Evolutionary conservation across 2,113 vertebrate genomes (phyloP).

Genomic region (Shinisaurus crocodilurus): DNA sequence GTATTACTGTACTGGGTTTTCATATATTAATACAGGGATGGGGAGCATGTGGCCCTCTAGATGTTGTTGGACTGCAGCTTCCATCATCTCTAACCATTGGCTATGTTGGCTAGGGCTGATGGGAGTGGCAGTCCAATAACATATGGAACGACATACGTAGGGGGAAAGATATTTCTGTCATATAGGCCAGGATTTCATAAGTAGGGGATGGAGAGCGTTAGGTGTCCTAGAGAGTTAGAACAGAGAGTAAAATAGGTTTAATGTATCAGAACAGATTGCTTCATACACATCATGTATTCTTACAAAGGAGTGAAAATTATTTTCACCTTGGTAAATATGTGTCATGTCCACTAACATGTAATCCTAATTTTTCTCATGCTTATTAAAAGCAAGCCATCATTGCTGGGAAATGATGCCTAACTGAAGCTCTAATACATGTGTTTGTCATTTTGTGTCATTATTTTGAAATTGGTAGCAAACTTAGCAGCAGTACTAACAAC

Average conservation of each 20-base stretch:
- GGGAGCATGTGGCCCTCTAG: too few relatives aligned
- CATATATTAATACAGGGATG: too few relatives aligned
- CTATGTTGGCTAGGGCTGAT: too few relatives aligned
- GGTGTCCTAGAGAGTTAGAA: neutral
- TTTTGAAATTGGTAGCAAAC: constrained; percentile 4
- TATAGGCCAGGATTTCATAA: neutral
- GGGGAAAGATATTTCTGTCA: too few relatives aligned
- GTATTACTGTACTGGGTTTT: too few relatives aligned
- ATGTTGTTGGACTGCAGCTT: too few relatives aligned
- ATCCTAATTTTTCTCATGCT: neutral
- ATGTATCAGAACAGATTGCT: neutral
- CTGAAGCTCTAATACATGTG: neutral
- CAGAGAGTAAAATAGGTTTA: neutral
- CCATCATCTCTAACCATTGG: too few relatives aligned
- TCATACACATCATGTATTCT: too few relatives aligned
- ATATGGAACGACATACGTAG: too few relatives aligned
- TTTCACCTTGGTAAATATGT: neutral
- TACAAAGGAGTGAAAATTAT: neutral
- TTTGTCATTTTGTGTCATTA: neutral
- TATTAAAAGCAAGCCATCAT: neutral
- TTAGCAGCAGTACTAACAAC: neutral
- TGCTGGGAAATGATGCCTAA: neutral
- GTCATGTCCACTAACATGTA: neutral
- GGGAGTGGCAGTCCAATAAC: too few relatives aligned
- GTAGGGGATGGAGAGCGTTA: neutral